A percentile compares a stretch with the other conserved stretches of the same genome.
Evolutionary conservation across 2,797 vertebrate genomes (phyloP).

Genomic region (Poeciliopsis paucimaculata): DNA sequence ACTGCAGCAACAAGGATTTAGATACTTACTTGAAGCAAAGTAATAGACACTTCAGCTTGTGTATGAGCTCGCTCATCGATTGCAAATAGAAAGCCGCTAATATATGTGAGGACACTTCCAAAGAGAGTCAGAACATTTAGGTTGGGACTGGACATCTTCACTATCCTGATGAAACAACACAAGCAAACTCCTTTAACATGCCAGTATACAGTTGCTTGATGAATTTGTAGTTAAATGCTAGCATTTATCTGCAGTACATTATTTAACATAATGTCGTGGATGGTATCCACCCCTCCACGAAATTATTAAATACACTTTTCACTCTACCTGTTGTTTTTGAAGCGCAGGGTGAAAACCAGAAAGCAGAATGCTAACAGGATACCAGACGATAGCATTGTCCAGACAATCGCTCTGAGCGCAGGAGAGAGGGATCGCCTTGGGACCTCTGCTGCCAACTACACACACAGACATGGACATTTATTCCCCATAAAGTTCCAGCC

Average conservation of each 20-base stretch:
- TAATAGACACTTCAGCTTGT: conserved; percentile 72
- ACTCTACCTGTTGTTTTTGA: conserved; percentile 93
- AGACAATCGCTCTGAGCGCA: conserved; percentile 85
- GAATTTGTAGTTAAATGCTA: neutral
- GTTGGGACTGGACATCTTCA: conserved; percentile 99
- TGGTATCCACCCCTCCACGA: neutral
- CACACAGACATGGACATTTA: conserved; percentile 47
- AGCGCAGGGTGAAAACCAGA: conserved; percentile 91
- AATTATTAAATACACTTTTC: neutral
- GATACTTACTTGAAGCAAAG: conserved; percentile 85
- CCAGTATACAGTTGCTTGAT: too few species aligned
- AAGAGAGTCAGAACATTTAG: conserved; percentile 92
- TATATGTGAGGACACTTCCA: conserved; percentile 91
- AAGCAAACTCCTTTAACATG: neutral
- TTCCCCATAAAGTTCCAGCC: conserved; percentile 20
- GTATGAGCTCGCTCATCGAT: conserved; percentile 77
- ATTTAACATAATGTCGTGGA: too few species aligned
- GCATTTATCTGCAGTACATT: neutral
- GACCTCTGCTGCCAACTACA: conserved; percentile 69
- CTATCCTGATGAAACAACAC: conserved; percentile 84
- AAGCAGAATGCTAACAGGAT: conserved; percentile 89
- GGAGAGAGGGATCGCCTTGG: conserved; percentile 77
- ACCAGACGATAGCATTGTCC: conserved; percentile 90
- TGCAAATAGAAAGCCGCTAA: conserved; percentile 91
- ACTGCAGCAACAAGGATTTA: neutral